Conservation (phyloP, 2,797 vertebrate genomes). For the Rhabdomys pumilio region DNA sequence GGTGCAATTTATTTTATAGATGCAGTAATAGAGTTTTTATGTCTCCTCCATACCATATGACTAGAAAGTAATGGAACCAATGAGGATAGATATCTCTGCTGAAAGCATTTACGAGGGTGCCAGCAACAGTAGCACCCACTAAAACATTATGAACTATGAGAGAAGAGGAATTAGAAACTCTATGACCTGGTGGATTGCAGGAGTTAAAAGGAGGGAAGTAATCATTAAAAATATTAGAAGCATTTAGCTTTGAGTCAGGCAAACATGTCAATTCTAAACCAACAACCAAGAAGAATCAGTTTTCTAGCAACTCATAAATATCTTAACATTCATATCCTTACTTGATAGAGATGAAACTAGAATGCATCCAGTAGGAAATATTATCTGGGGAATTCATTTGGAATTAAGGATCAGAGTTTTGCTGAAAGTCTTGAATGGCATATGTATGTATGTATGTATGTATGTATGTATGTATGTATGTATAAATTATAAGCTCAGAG, state of each 20-base stretch:
- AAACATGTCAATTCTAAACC: neutral
- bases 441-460: neutral
- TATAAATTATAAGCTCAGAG: conserved; percentile 33
- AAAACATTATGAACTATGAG: neutral
- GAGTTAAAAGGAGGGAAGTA: neutral
- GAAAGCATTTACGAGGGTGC: neutral
- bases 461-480: neutral
- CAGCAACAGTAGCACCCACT: neutral
- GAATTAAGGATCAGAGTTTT: neutral
- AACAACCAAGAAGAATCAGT: neutral
- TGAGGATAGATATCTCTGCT: conserved; percentile 41
- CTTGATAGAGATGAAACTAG: neutral
- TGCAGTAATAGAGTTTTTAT: conserved; percentile 4
- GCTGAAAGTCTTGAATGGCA: neutral
- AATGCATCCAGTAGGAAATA: neutral
- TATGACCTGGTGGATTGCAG: neutral
- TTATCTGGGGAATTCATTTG: neutral
- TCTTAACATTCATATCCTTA: neutral
- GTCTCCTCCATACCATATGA: neutral
- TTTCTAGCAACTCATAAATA: conserved; percentile 11
- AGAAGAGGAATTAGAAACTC: neutral
- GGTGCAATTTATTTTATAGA: neutral
- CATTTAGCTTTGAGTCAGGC: neutral
- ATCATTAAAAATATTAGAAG: conserved; percentile 18
- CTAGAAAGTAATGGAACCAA: neutral